Percentiles rank a stretch among this genome's conserved stretches.
These are phyloP conservation scores for Drosophila simulans DNA, from an alignment of 1,140 invertebrate genomes.

Conservation along the genomic window DNA sequence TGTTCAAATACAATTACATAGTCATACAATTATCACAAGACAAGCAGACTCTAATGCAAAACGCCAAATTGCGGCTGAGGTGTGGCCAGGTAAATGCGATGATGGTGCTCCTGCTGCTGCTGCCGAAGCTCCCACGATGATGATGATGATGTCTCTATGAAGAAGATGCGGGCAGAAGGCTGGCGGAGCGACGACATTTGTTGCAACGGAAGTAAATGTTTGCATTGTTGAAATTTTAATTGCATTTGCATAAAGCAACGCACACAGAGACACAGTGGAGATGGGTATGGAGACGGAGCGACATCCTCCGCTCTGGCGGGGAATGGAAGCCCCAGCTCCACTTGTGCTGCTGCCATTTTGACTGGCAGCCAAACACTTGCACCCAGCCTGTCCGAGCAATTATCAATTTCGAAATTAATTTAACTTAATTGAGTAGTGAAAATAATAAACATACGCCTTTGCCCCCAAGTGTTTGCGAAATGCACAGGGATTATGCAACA, in stretches of 20 bases:
- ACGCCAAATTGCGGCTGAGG: conserved; percentile 72
- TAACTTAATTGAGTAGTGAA: conserved; percentile 82
- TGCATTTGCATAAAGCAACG: conserved; percentile 81
- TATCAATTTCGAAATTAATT: conserved; percentile 84
- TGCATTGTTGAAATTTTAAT: conserved; percentile 84
- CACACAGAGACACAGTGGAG: conserved; percentile 14
- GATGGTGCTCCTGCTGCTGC: conserved; percentile 21
- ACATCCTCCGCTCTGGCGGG: neutral
- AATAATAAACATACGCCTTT: conserved; percentile 74
- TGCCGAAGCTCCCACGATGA: conserved; percentile 22
- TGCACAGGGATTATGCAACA: conserved; percentile 53
- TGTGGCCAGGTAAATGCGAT: conserved; percentile 64
- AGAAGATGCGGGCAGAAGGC: conserved; percentile 35
- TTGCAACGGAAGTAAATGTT: conserved; percentile 84
- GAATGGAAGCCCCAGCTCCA: neutral
- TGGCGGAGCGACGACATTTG: conserved; percentile 60
- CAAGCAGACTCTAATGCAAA: conserved; percentile 76
- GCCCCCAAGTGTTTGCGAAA: conserved; percentile 45
- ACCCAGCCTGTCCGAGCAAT: conserved; percentile 46
- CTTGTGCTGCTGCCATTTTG: conserved; percentile 54
- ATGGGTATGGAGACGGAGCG: neutral
- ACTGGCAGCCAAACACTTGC: conserved; percentile 55
- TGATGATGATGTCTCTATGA: conserved; percentile 58
- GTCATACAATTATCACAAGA: conserved; percentile 78
- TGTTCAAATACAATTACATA: conserved; percentile 78